phyloP scores from a whole-genome alignment of 2,797 vertebrate species.

The Lepidocolaptes lacrymiger region DNA sequence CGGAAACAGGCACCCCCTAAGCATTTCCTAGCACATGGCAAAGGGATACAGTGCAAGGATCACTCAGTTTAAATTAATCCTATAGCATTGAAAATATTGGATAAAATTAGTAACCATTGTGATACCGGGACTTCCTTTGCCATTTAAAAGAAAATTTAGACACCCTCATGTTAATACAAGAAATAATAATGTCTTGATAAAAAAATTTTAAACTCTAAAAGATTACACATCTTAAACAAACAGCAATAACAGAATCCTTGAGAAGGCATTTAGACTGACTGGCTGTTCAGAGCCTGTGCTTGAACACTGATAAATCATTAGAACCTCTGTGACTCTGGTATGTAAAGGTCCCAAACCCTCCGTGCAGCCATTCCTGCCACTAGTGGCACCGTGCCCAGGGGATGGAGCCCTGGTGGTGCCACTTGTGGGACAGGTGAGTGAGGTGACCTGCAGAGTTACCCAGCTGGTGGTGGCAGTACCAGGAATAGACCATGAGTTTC shows the following conservation, averaged over 20 bases:
- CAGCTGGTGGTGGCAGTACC: background rate
- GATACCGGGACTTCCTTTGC: background rate
- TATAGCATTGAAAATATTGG: background rate
- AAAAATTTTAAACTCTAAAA: background rate
- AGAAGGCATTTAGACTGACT: background rate
- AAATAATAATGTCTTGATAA: background rate
- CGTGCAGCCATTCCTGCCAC: background rate
- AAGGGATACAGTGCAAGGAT: background rate
- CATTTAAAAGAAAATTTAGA: background rate
- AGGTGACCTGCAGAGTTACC: background rate
- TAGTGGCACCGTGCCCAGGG: fast-evolving
- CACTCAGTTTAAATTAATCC: background rate
- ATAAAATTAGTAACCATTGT: background rate
- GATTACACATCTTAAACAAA: background rate
- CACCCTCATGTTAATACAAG: background rate
- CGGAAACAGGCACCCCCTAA: background rate
- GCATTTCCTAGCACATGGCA: background rate
- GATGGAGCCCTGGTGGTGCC: background rate
- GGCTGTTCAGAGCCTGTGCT: background rate
- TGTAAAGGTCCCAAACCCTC: background rate
- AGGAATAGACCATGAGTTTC: background rate
- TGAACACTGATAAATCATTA: background rate
- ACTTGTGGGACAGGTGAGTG: background rate
- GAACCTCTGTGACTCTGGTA: background rate
- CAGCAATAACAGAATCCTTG: background rate